phyloP scores from a whole-genome alignment of 2,888 invertebrate species.

The Anoplius nigerrimus region DNA sequence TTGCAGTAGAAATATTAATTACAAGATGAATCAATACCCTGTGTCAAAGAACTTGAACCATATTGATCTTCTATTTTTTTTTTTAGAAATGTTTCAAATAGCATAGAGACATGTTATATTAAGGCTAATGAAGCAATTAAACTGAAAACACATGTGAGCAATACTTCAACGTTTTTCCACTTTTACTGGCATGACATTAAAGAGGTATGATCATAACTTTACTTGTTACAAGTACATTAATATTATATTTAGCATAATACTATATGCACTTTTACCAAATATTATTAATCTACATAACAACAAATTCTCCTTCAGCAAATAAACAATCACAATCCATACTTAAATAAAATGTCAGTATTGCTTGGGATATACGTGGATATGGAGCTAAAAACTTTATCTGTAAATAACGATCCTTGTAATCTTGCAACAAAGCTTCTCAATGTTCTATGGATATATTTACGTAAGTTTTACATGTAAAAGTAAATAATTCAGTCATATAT shows the following conservation, averaged over 20 bases:
- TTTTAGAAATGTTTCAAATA: conserved; percentile 67
- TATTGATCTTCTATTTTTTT: background rate
- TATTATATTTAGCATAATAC: background rate
- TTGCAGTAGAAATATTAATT: background rate
- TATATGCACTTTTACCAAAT: background rate
- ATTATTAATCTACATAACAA: background rate
- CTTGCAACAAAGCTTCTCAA: conserved; percentile 60
- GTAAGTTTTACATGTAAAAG: conserved; percentile 46
- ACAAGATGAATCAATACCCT: background rate
- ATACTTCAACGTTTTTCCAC: conserved; percentile 71
- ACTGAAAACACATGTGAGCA: conserved; percentile 68
- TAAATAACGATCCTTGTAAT: conserved; percentile 46
- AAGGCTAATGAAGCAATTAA: conserved; percentile 61
- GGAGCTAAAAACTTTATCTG: conserved; percentile 66
- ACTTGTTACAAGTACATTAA: background rate
- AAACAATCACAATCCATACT: conserved; percentile 67
- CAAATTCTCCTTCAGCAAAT: conserved; percentile 55
- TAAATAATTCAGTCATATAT: background rate
- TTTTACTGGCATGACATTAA: conserved; percentile 70
- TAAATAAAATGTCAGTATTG: conserved; percentile 73
- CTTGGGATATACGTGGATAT: conserved; percentile 72
- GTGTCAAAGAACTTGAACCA: background rate
- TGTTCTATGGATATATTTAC: conserved; percentile 65
- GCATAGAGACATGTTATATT: conserved; percentile 57
- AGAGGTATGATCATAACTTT: conserved; percentile 63